Evolutionary conservation across 2,113 vertebrate genomes (phyloP), one percentile per base, ranked within the genome.

Genomic region (Thomomys bottae): DNA sequence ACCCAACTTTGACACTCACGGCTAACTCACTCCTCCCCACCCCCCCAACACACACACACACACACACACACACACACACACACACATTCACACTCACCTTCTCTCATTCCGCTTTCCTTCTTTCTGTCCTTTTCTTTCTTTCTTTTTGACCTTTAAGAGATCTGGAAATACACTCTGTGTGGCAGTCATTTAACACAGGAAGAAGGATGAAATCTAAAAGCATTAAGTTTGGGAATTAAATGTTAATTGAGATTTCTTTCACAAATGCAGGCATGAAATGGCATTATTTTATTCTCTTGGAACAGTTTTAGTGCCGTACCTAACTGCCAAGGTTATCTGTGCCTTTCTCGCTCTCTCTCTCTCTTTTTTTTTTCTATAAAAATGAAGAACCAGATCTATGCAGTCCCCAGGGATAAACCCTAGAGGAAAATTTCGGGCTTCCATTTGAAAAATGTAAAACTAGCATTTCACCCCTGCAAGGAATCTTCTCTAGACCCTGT

Each of bases 1-100:
- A 94, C 94, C 93, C 96, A 98, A 98, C 98, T 98, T 98, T 98
- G 98, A 98, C 98, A 98, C 97, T 96, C 97, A 94, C 96, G 96
- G 95, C 91, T 93, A 92, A 91, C 82, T 96, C 93, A 59, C 91
- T 95, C 94, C 89, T 91, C 90, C 90, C 73, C 26, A 30, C 82
- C 86, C 90, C 88, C 80, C 87, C 93, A 95, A 54, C 82, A 40
- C 63, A 68, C 88, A 42, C 57, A n/a, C 78, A 30, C 36, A n/a
- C 77, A 32, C 59, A 38, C 83, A 59, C 95, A 59, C 76, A 12
- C 42, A 23, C 83, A 32, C 83, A 61, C 32, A 49, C n/a, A n/a
- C n/a, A n/a, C n/a, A n/a, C n/a, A n/a, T n/a, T 94, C 95, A 93
- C 95, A 91, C 90, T 96, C 94, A 95, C 93, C 72, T 59, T 64